Base-by-base conservation (phyloP, 1,140 invertebrate genomes). In the Saccostrea echinata region DNA sequence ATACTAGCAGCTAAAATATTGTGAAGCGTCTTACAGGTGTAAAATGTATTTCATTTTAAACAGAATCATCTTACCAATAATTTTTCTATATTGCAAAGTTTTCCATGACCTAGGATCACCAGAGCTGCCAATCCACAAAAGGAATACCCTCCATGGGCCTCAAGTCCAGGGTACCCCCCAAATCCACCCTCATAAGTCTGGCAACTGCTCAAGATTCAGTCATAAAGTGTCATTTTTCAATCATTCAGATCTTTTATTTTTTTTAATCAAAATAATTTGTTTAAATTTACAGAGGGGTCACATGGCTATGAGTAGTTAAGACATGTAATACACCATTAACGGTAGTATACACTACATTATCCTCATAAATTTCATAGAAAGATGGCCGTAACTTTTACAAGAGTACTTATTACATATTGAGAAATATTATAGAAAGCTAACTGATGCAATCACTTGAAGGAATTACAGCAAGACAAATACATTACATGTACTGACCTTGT, bases 111-210 rank as follows among this genome's bases (percentile, higher is more conserved):
- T 11, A 99, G 95, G 84, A 99, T 94, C 21, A 97, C 96, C 21
- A 99, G 95, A 4, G 97, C 96, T 80, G 99, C 98, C 61, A 99
- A 96, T 13, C 97, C 98, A 96, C 99, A 99, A 95, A 98, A 99
- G 11, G 98, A 97, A 95, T 99, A 99, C 30, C 99, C 99, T 8
- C 99, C 99, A 96, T 99, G 99, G 30, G 99, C 99, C 95, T 99
- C 99, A 96, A 98, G 97, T 18, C 97, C 98, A 27, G 98, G 99
- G 92, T 96, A 97, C 0, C 98, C 98, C 84, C 97, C 97, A 96
- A 99, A 99, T 0, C 99, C 99, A 83, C 99, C 99, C 96, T 99
- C 99, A 96, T 99, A 99, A 0, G 98, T 99, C 94, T 99, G 98
- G 96, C 98, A 99, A 89, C 97, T 97, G 88, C 57, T 91, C 90